These are phyloP conservation scores for Julus scandinavius DNA, from an alignment of 2,888 invertebrate genomes.

Conservation along the genomic window DNA sequence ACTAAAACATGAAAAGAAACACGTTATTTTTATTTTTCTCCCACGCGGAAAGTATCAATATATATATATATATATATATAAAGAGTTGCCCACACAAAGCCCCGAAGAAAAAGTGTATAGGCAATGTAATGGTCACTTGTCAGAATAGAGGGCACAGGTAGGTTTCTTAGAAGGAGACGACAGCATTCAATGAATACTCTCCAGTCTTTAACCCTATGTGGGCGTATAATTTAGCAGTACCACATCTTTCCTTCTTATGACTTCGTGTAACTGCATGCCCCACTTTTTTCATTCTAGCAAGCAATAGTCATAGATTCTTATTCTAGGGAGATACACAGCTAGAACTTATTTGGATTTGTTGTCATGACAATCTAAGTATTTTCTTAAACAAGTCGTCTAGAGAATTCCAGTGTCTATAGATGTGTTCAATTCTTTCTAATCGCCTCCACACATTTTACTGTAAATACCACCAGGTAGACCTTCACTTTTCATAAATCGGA, in stretches of 20 bases:
- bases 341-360: constrained; percentile 38
- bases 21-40: background rate
- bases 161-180: constrained; percentile 19
- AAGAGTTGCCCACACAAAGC: background rate
- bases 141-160: constrained; percentile 25
- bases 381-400: constrained; percentile 39
- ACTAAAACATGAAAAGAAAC: background rate
- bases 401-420: constrained; percentile 42
- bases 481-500: constrained; percentile 35
- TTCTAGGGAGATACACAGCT: constrained; percentile 13
- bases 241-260: constrained; percentile 46
- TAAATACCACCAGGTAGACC: constrained; percentile 19
- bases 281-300: constrained; percentile 33
- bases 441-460: constrained; percentile 18
- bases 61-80: background rate
- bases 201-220: background rate
- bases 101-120: background rate
- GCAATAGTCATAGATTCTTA: constrained; percentile 37
- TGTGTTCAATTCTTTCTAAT: constrained; percentile 36
- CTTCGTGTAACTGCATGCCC: constrained; percentile 35
- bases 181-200: constrained; percentile 4
- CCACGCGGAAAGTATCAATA: background rate
- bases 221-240: constrained; percentile 43
- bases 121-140: background rate
- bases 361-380: constrained; percentile 36